Evolutionary conservation across 2,888 invertebrate genomes (phyloP), one percentile per base, ranked within the genome.

Genomic region (Bellardia bayeri): DNA sequence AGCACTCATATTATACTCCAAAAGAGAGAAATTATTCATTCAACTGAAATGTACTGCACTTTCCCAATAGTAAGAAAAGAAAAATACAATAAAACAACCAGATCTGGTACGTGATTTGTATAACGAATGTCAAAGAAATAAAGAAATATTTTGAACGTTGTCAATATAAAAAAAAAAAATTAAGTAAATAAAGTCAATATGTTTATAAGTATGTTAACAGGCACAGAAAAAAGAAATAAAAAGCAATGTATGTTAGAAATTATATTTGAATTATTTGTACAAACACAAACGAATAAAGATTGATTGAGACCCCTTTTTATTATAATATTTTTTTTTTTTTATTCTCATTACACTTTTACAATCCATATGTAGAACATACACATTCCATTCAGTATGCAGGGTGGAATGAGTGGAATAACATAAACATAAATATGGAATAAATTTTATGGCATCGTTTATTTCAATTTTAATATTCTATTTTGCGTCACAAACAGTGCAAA

Each of bases 231-330:
- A 16, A 30, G 13, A 8, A 45, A 45, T 23, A 8, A 42, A 42
- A 7, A 23, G 1, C 9, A 23, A 16, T 23, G n/a, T 63, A 1
- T 7, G 6, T 78, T 45, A 58, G 4, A 78, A 78, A 78, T 68
- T 45, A 45, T 45, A 45, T 68, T 68, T 78, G 58, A 68, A 68
- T 78, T 76, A 76, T 64, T 37, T 63, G 64, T 76, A 76, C 37
- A 14, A 63, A 63, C 14, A 33, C 30, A 63, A 37, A 63, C 3
- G 33, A 54, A 23, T 2, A 61, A 33, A 61, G n/a, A n/a, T 56
- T 13, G 3, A 56, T 56, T 56, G 8, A 63, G 37, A 63, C 37
- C 4, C 37, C 37, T 37, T 33, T 37, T 33, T 63, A 37, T 63
- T 13, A n/a, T 37, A 37, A 63, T n/a, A 33, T 23, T 8, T 14